Evolutionary conservation across 92 coral and sea anemone species (phyloP), one percentile per base, ranked within the genome.

Genomic region (Palythoa caribaeorum): DNA sequence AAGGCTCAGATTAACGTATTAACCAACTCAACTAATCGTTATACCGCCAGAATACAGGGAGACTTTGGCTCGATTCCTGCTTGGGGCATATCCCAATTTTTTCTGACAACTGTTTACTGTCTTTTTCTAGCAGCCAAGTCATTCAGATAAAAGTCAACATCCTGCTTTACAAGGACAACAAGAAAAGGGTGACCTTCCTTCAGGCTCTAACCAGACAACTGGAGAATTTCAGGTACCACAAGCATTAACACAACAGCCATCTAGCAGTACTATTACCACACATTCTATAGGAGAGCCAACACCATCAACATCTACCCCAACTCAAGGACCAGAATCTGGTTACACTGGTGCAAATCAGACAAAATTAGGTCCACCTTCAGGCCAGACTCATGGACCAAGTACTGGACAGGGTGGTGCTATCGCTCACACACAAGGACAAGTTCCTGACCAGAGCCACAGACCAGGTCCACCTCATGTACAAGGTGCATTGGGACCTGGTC

Each of bases 71-170:
- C 28, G 28, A 28, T 28, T 28, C 28, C 28, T 28, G 28, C 28
- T 28, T 28, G 28, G 28, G 28, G 28, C 28, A 28, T 28, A 28
- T 0, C 28, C 28, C 28, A 28, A 28, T 28, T 28, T 28, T 28
- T 28, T 28, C 28, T 28, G 28, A 28, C 28, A 28, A 28, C 28
- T 28, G 28, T 28, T 28, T 28, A 28, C 28, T 28, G 28, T 28
- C 28, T 28, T 28, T 68, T 19, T 68, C 0, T 17, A 73, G 68
- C 83, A 78, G 35, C 65, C 70, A 53, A 78, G 68, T 78, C 83
- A 78, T 17, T 21, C 70, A 54, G 59, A 47, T 55, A 69, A 78
- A 37, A 78, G 83, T 62, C 83, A 78, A 55, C 83, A 78, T 78
- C 83, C 17, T 20, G 71, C 36, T 1, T 5, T 78, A 11, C 83